A percentile compares a stretch with the other conserved stretches of the same genome.
phyloP scores from a whole-genome alignment of 1,140 invertebrate genomes.

The Temnothorax curvispinosus region DNA sequence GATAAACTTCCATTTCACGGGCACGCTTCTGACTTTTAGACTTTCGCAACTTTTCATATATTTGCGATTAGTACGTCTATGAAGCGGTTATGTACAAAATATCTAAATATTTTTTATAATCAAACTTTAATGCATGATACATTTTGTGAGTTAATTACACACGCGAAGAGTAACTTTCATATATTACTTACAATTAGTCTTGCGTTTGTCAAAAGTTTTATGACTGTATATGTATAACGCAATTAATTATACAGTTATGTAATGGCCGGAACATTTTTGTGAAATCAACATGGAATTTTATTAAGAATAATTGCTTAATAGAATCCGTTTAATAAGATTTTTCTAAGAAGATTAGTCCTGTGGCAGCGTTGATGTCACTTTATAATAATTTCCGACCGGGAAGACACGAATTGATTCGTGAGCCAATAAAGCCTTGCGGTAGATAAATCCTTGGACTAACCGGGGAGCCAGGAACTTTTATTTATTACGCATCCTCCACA shows the following conservation, averaged over 20 bases:
- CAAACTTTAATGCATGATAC: not conserved
- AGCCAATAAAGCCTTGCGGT: conserved; percentile 4
- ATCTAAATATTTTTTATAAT: not conserved
- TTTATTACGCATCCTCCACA: conserved; percentile 13
- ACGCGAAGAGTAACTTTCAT: not conserved
- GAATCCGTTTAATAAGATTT: not conserved
- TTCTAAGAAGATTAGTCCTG: not conserved
- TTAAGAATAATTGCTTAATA: not conserved
- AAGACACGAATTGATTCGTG: conserved; percentile 20
- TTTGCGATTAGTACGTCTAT: not conserved
- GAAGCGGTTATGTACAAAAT: not conserved
- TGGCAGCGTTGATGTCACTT: not conserved
- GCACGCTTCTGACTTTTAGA: not conserved
- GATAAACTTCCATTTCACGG: conserved; percentile 4
- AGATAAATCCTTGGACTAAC: conserved; percentile 40
- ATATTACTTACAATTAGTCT: not conserved
- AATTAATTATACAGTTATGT: not conserved
- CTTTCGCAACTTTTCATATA: conserved; percentile 19
- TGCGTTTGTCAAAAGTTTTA: not conserved
- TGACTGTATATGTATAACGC: not conserved
- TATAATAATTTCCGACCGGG: conserved; percentile 14
- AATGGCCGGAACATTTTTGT: not conserved
- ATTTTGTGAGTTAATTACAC: not conserved
- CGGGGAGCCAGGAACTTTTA: conserved; percentile 29
- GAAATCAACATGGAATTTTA: not conserved